A percentile compares a stretch with the other conserved stretches of the same genome.
Conservation (phyloP, 2,888 invertebrate genomes). For the Panzeria rudis region DNA sequence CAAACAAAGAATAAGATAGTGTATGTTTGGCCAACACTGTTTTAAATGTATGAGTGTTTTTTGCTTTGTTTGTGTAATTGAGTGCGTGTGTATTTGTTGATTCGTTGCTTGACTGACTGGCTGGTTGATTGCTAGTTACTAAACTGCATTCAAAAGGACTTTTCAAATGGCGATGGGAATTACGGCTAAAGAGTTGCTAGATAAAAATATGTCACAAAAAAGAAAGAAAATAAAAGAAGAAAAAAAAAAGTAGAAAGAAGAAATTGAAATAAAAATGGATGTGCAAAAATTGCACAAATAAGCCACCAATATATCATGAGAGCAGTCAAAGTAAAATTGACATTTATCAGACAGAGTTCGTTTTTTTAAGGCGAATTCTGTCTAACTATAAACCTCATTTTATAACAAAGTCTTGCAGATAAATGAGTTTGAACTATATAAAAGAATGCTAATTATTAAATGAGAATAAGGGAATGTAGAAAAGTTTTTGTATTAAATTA, state of each 20-base stretch:
- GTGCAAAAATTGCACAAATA: not conserved
- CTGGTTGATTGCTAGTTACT: slow-evolving; percentile 47
- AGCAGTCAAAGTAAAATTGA: slow-evolving; percentile 68
- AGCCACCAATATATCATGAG: slow-evolving; percentile 23
- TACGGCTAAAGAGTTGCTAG: slow-evolving; percentile 36
- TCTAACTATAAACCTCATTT: slow-evolving; percentile 15
- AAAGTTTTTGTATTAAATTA: slow-evolving; percentile 7
- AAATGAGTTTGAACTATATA: slow-evolving; percentile 60
- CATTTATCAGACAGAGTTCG: slow-evolving; percentile 60
- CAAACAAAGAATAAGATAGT: not conserved
- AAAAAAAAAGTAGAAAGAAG: slow-evolving; percentile 9
- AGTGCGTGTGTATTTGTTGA: not conserved
- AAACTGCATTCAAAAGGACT: slow-evolving; percentile 46
- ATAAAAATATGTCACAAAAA: slow-evolving; percentile 9
- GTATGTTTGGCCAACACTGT: too few relatives aligned
- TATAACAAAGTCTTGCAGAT: slow-evolving; percentile 18
- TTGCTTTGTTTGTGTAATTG: not conserved
- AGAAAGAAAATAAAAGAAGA: not conserved
- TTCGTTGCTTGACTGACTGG: slow-evolving; percentile 46
- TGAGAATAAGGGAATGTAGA: not conserved
- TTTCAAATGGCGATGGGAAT: slow-evolving; percentile 48
- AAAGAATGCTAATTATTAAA: slow-evolving; percentile 62
- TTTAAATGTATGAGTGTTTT: not conserved
- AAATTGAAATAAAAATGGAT: not conserved
- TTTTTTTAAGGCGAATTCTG: slow-evolving; percentile 7